These are phyloP conservation scores for Leptoteleia sp. DNA, from an alignment of 1,140 invertebrate genomes.

Conservation along the genomic window DNA sequence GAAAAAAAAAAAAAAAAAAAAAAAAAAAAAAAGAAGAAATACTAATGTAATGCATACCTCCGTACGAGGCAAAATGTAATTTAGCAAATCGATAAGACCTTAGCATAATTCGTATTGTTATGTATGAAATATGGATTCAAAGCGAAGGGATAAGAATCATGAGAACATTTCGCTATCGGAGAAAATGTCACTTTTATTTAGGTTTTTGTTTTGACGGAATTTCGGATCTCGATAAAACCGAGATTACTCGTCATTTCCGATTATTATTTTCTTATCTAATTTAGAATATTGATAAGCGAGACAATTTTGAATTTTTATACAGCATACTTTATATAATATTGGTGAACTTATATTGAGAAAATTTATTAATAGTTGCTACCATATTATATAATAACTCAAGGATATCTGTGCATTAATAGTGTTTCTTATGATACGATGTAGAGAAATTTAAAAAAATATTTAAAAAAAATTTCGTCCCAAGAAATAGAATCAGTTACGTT, in stretches of 20 bases:
- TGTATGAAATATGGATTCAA: conserved; percentile 9
- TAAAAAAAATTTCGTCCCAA: too few relatives aligned
- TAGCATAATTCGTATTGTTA: conserved; percentile 2
- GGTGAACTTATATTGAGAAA: too few relatives aligned
- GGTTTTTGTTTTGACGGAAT: conserved; percentile 1
- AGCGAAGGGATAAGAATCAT: conserved; percentile 1
- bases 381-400: too few relatives aligned
- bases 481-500: too few relatives aligned
- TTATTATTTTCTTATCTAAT: conserved; percentile 6
- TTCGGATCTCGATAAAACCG: neutral
- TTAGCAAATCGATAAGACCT: conserved; percentile 1
- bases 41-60: too few relatives aligned
- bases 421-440: too few relatives aligned
- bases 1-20: too few relatives aligned
- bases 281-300: neutral
- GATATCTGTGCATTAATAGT: too few relatives aligned
- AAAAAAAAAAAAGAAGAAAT: too few relatives aligned
- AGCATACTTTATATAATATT: too few relatives aligned
- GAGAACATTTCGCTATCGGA: neutral
- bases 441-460: too few relatives aligned
- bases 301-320: neutral
- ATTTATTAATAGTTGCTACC: too few relatives aligned
- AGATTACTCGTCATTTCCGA: conserved; percentile 13
- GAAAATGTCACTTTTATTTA: conserved; percentile 12
- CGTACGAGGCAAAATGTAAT: neutral